Evolutionary conservation across 2,888 invertebrate species (phyloP), one percentile per base, ranked within the genome.

Genomic region (Euplexia lucipara): DNA sequence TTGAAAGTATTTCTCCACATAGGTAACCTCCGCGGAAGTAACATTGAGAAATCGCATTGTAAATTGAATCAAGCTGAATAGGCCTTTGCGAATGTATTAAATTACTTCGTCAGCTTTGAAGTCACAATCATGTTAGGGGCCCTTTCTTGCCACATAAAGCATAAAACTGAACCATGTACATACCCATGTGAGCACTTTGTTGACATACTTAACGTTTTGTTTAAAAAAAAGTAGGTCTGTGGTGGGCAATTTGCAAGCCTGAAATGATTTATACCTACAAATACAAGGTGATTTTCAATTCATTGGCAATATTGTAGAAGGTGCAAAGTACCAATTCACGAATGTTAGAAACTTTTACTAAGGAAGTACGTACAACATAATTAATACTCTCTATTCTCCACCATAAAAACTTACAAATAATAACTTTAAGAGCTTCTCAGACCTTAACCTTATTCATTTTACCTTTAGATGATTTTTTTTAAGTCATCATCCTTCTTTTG

Each of bases 61-160:
- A 78, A 75, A 75, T 75, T 49, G 60, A 69, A 52, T 69, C 45
- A 75, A 49, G 32, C 39, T 39, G 54, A 58, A 64, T 39, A 44
- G 45, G 37, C 30, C 64, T 65, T 20, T 35, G 45, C 35, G 26
- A 45, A 47, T 54, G 56, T 53, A 75, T 70, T 62, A 42, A 47
- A 44, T 79, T 66, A 70, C 52, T 45, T 44, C 53, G 57, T 75
- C 48, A 22, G 47, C 53, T 79, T 60, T 70, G 59, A 76, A 57
- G 66, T 49, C 57, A 45, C 63, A 65, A 79, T 75, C 52, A 53
- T 34, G 48, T 70, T 61, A 70, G n/a, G 16, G 18, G 35, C 30
- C 70, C 53, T 66, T 66, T 51, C 49, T 66, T 37, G 34, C 66
- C 67, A 76, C 67, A 52, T 56, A 42, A 52, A 42, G 57, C 61